A percentile compares a stretch with the other conserved stretches of the same genome.
Evolutionary conservation across 2,797 vertebrate genomes (phyloP).

Genomic region (Arremon brunneinucha): DNA sequence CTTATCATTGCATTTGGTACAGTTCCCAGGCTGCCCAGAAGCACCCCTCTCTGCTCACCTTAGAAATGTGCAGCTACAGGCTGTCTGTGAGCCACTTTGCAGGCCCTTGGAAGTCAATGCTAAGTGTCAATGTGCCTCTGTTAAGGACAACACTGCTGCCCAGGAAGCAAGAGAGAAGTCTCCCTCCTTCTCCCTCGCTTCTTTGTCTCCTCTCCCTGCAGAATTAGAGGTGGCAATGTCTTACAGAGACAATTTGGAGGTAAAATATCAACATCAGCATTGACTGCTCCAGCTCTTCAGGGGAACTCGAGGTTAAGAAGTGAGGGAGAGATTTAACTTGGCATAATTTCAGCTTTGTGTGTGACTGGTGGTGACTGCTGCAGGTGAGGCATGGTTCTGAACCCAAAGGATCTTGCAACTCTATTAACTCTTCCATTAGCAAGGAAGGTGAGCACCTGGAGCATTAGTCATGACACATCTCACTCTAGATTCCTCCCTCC

Average conservation of each 20-base stretch:
- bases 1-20: neutral
- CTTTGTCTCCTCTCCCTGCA: neutral
- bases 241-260: neutral
- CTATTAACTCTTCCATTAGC: neutral
- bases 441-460: neutral
- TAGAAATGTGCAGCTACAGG: neutral
- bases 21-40: neutral
- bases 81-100: accelerated
- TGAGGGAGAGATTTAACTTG: neutral
- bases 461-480: neutral
- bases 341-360: neutral
- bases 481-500: neutral
- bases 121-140: accelerated
- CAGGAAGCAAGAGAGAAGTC: neutral
- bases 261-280: neutral
- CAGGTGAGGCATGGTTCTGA: neutral
- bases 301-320: neutral
- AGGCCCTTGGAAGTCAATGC: neutral
- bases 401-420: neutral
- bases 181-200: neutral
- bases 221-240: neutral
- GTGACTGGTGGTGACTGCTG: neutral
- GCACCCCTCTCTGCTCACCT: neutral
- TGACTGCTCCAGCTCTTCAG: neutral
- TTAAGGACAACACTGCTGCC: neutral